phyloP scores from a whole-genome alignment of 2,888 invertebrate species.

The Athalia rosae region DNA sequence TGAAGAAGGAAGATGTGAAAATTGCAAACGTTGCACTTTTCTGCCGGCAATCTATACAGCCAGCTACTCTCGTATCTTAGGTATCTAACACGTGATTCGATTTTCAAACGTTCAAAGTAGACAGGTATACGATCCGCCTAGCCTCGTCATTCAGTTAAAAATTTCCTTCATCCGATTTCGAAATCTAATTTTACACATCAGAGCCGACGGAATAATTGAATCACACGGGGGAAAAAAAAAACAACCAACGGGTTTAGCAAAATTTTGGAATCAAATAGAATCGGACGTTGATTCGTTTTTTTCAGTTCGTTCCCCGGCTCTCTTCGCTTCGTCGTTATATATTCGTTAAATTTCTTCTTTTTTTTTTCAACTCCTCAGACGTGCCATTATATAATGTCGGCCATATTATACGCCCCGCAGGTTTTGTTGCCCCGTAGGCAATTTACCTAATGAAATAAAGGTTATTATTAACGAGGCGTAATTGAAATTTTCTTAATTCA shows the following conservation, averaged over 20 bases:
- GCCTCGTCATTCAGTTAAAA: slow-evolving; percentile 8
- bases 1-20: neutral
- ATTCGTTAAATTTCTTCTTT: neutral
- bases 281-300: neutral
- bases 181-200: slow-evolving; percentile 22
- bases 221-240: no score
- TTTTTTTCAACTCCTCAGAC: neutral
- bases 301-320: neutral
- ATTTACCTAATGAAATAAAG: slow-evolving; percentile 36
- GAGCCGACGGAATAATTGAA: slow-evolving; percentile 2
- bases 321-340: neutral
- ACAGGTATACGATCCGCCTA: neutral
- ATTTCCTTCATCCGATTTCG: slow-evolving; percentile 15
- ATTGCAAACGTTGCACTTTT: slow-evolving; percentile 4
- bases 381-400: neutral
- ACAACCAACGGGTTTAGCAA: no score
- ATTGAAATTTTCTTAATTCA: slow-evolving; percentile 20
- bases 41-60: neutral
- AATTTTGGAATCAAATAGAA: no score
- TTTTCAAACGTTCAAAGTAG: neutral
- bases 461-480: slow-evolving; percentile 7
- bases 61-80: neutral
- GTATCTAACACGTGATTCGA: neutral
- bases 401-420: neutral
- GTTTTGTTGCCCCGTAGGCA: slow-evolving; percentile 5